Evolutionary conservation across 2,113 vertebrate species (phyloP), one percentile per base, ranked within the genome.

Genomic region (Orthonyx spaldingii): DNA sequence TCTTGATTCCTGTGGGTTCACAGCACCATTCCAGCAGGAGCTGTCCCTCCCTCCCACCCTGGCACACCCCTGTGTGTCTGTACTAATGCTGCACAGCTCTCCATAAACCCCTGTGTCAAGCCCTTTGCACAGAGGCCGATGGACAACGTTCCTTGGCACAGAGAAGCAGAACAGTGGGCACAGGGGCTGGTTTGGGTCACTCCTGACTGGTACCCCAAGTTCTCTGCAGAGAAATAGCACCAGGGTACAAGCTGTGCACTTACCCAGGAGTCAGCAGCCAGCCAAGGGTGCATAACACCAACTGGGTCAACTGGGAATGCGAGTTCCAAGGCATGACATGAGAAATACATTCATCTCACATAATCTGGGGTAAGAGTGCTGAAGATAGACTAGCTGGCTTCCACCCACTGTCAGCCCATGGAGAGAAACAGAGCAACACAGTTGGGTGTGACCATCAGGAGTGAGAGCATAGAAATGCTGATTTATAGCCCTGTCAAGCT

Each of bases 331-430:
- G 96, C 93, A 97, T 97, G 96, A 96, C 96, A 96, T 97, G 95
- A 96, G 96, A 97, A 95, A 96, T 96, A 97, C 83, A 97, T 96
- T 97, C 96, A 97, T 96, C 96, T 97, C 96, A 97, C 95, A 97
- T 92, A 95, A 97, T 96, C 96, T 97, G 96, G 94, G 96, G 83
- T 95, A 95, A 97, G 96, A 97, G 90, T 97, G 96, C 95, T 97
- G 96, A 94, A 96, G 96, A 97, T 65, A 97, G 96, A 96, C 96
- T 97, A 97, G 93, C 93, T 97, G 96, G 96, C 96, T 96, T 97
- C 96, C 95, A 97, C 96, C 96, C 96, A 96, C 96, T 96, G 96
- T 96, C 96, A 96, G 96, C 96, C 93, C 96, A 97, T 96, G 96
- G 96, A 97, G 96, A 97, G 93, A 97, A 96, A 97, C 96, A 97